Base-by-base conservation (phyloP, 35 echinoderm and acorn worm genomes). In the Ophioderma brevispina region DNA sequence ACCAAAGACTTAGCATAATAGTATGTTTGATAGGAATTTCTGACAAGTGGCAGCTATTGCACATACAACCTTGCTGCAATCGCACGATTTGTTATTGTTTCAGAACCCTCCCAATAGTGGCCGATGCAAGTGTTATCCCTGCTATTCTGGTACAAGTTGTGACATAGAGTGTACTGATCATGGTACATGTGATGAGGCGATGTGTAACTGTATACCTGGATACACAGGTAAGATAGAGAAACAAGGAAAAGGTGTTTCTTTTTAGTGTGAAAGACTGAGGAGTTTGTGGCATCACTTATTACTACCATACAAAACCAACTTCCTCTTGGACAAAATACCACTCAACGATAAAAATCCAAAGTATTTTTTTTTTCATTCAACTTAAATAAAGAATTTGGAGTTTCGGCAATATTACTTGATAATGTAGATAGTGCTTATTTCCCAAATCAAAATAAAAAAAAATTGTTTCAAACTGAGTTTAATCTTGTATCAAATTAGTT, bases 141-240 rank as follows among this genome's bases (percentile, higher is more conserved):
- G 95, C 36, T 97, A 78, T 80, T 83, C 84, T 32, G 95, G 95
- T 28, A 78, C 82, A 46, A 90, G 80, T 28, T 97, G 95, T 88
- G 84, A 97, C 25, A 41, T 93, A 23, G 91, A 97, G 52, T 97
- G 95, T 37, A 88, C 55, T 33, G 76, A 84, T 32, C 42, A 93
- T 63, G 95, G 95, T 17, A 42, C 37, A 0, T 97, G 95, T 64
- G 63, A 81, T 39, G 79, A 79, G 34, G 52, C 0, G 21, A 37
- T 75, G 0, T 94, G 93, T 81, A 19, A 49, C 0, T 94, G 93
- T 78, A 25, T 64, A 37, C 33, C 31, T 10, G 90, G 90, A 21
- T 92, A 79, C 86, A 85, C 70, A 46, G 90, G 90, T 86, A 70
- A 31, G 37, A 6, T 36, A 35, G 33, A 35, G 19, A 31, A 19